Percentiles rank a stretch among this genome's conserved stretches.
Conservation (phyloP, 1,140 invertebrate species). For the Aleiodes sp. region DNA sequence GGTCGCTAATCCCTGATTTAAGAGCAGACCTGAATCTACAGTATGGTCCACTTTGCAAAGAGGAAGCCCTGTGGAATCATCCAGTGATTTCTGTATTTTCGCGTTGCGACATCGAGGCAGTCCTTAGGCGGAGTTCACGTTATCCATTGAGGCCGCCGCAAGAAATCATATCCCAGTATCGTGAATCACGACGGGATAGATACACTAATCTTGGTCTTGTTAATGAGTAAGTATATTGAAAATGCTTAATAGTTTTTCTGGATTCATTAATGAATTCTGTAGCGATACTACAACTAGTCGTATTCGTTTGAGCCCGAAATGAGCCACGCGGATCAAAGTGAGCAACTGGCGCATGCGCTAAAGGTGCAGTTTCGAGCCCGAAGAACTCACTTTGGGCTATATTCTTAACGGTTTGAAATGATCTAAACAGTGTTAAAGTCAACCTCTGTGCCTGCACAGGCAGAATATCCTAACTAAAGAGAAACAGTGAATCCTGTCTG, state of each 20-base stretch:
- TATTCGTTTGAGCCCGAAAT: too few species aligned
- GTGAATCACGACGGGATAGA: conserved; percentile 76
- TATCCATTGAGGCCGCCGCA: conserved; percentile 85
- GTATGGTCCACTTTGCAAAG: conserved; percentile 81
- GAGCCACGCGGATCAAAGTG: too few species aligned
- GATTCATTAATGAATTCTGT: neutral
- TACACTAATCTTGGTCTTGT: conserved; percentile 83
- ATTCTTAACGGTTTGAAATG: too few species aligned
- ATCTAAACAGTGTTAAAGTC: too few species aligned
- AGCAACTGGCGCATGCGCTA: too few species aligned
- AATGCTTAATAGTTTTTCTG: conserved; percentile 22
- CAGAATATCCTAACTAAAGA: too few species aligned
- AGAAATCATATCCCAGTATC: conserved; percentile 81
- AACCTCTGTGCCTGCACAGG: too few species aligned
- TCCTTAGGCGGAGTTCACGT: conserved; percentile 75
- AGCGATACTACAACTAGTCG: too few species aligned
- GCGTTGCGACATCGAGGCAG: conserved; percentile 79
- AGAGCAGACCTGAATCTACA: conserved; percentile 64
- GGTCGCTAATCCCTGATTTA: conserved; percentile 56
- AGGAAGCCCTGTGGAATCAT: conserved; percentile 78
- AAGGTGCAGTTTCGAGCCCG: too few species aligned
- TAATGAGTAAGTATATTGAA: conserved; percentile 79
- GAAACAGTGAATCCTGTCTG: too few species aligned
- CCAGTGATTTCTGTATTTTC: conserved; percentile 81
- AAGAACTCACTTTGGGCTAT: too few species aligned